Evolutionary conservation across 2,113 vertebrate genomes (phyloP).

Genomic region (Coregonus clupeaformis): DNA sequence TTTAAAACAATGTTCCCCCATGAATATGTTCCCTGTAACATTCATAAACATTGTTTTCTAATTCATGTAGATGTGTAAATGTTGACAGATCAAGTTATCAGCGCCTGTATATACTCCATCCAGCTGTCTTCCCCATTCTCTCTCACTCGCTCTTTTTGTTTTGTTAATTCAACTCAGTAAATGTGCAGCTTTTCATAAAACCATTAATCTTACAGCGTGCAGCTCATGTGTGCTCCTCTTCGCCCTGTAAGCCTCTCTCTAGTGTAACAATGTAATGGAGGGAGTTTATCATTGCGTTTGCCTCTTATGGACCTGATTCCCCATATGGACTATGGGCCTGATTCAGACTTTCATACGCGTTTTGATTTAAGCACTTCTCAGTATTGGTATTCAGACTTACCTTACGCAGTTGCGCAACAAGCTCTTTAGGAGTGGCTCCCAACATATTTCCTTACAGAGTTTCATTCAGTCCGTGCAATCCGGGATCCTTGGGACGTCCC

Average conservation of each 20-base stretch:
- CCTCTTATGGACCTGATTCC: conserved; percentile 21
- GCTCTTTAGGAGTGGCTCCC: no score
- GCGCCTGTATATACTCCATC: conserved; percentile 36
- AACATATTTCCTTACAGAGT: no score
- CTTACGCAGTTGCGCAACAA: no score
- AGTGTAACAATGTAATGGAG: conserved; percentile 42
- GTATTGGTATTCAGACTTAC: no score
- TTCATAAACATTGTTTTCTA: conserved; percentile 29
- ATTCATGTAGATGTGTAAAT: conserved; percentile 35
- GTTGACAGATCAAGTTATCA: conserved; percentile 33
- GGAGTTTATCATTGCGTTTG: conserved; percentile 41
- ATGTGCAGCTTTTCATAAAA: conserved; percentile 73
- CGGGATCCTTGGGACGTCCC: no score
- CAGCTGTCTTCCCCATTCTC: conserved; percentile 57
- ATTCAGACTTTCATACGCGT: no score
- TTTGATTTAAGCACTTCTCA: no score
- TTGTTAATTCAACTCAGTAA: conserved; percentile 64
- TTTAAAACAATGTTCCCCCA: background rate
- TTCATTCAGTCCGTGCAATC: no score
- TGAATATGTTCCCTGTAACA: conserved; percentile 38
- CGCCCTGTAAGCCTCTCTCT: conserved; percentile 46
- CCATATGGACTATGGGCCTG: background rate
- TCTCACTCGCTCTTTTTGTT: conserved; percentile 38
- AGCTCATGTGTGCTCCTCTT: conserved; percentile 68
- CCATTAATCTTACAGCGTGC: conserved; percentile 76